phyloP scores from a whole-genome alignment of 2,888 invertebrate genomes.

The Lagria hirta region DNA sequence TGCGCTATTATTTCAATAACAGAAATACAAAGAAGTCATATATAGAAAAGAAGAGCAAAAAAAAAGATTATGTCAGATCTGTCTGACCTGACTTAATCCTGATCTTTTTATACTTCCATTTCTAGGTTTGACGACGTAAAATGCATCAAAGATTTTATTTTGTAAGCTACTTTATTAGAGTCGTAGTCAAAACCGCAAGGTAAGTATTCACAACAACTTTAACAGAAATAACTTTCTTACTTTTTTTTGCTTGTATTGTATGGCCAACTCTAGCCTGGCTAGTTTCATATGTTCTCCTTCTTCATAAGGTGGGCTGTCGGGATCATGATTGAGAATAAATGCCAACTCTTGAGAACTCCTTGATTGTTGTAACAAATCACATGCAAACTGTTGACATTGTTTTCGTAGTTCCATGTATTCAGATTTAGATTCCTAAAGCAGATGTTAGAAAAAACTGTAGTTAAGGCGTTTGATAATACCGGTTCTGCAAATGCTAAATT shows the following conservation, averaged over 20 bases:
- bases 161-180: too few relatives aligned
- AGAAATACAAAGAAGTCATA: too few relatives aligned
- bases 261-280: conserved; percentile 84
- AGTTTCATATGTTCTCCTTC: conserved; percentile 83
- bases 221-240: conserved; percentile 54
- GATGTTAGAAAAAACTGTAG: conserved; percentile 65
- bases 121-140: too few relatives aligned
- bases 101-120: too few relatives aligned
- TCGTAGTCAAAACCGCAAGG: too few relatives aligned
- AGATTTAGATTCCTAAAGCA: conserved; percentile 72
- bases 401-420: conserved; percentile 86
- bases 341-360: conserved; percentile 91
- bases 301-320: conserved; percentile 67
- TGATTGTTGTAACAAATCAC: conserved; percentile 86
- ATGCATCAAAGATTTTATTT: too few relatives aligned
- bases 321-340: conserved; percentile 91
- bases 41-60: too few relatives aligned
- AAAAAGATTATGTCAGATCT: too few relatives aligned
- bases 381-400: conserved; percentile 89
- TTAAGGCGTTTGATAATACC: too few relatives aligned
- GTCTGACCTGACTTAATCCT: too few relatives aligned
- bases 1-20: too few relatives aligned
- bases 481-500: conserved; percentile 88
- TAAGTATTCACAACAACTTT: too few relatives aligned
- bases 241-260: conserved; percentile 93